These are phyloP conservation scores for Phymatocera aterrima DNA, from an alignment of 2,888 invertebrate species.

Conservation along the genomic window DNA sequence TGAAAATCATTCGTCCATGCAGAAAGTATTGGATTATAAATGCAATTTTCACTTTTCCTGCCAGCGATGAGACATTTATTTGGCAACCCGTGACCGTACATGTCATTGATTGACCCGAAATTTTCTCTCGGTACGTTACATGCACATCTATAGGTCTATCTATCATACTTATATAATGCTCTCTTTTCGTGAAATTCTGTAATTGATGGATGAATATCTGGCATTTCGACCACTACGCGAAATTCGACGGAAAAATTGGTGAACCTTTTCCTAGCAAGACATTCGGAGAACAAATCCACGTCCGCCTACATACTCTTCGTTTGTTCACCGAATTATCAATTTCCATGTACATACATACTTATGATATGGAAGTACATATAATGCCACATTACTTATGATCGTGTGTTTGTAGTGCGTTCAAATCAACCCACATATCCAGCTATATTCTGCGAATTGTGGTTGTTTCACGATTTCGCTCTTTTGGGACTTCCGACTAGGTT, in stretches of 20 bases:
- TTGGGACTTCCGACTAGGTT: constrained; percentile 27
- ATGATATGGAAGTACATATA: too few species aligned
- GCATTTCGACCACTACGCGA: background rate
- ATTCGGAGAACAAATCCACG: background rate
- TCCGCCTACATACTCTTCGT: background rate
- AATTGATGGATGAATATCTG: background rate
- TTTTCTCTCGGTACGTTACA: background rate
- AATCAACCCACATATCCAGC: background rate
- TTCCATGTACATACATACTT: background rate
- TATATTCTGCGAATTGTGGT: background rate
- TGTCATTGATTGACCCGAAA: background rate
- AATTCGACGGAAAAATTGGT: background rate
- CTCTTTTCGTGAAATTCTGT: background rate
- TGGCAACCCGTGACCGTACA: background rate
- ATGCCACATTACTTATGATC: background rate
- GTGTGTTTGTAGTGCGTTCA: background rate
- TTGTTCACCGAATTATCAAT: background rate
- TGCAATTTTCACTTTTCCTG: background rate
- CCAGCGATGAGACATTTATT: background rate
- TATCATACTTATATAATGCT: too few species aligned
- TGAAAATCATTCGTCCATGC: background rate
- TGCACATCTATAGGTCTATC: background rate
- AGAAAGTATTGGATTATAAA: background rate
- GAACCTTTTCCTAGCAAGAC: background rate
- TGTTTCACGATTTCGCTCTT: background rate